These are phyloP conservation scores for Odontomachus brunneus DNA, from an alignment of 1,140 invertebrate genomes.

Conservation along the genomic window DNA sequence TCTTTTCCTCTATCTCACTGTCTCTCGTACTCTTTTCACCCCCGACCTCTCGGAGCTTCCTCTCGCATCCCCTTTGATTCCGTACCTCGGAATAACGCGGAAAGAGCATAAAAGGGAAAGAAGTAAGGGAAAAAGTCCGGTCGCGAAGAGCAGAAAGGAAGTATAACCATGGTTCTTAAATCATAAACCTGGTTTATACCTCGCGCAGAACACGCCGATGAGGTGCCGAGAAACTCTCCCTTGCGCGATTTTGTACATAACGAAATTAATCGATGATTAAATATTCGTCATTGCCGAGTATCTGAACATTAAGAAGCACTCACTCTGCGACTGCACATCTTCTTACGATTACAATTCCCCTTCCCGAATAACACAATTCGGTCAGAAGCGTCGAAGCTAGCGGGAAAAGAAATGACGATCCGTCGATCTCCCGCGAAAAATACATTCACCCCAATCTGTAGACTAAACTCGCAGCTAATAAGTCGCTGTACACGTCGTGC, in stretches of 20 bases:
- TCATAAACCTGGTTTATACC: too few relatives aligned
- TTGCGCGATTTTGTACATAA: constrained; percentile 1
- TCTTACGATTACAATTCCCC: neutral
- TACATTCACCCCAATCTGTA: neutral
- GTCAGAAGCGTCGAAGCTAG: neutral
- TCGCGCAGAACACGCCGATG: neutral
- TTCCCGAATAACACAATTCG: neutral
- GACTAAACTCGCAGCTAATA: too few relatives aligned
- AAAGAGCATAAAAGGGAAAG: constrained; percentile 31
- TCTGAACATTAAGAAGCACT: neutral
- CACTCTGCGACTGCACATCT: neutral
- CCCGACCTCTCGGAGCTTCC: neutral
- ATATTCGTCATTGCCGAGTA: neutral
- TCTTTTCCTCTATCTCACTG: too few relatives aligned
- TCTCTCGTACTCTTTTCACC: neutral
- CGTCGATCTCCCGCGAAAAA: neutral
- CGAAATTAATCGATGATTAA: neutral
- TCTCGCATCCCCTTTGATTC: constrained; percentile 29
- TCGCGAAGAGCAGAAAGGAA: neutral
- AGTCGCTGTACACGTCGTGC: too few relatives aligned
- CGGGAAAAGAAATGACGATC: neutral
- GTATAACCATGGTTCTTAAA: constrained; percentile 4
- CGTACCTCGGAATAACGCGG: constrained; percentile 19
- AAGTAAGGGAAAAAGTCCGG: neutral
- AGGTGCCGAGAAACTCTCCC: neutral